Percentiles rank a stretch among this genome's conserved stretches.
phyloP scores from a whole-genome alignment of 2,888 invertebrate genomes.

The Agrotis puta region DNA sequence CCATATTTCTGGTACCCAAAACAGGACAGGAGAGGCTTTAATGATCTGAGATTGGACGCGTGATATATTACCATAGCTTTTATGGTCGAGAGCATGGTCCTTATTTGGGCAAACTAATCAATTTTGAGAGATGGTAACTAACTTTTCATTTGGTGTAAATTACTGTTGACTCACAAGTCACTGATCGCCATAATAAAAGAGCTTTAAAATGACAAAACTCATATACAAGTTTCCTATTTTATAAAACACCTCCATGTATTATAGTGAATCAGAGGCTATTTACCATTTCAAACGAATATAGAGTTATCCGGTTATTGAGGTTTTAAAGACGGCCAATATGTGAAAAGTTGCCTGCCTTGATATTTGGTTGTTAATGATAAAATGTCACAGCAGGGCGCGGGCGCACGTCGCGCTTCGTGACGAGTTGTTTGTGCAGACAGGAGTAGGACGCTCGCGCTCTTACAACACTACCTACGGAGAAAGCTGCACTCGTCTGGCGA shows the following conservation, averaged over 20 bases:
- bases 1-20: constrained; percentile 33
- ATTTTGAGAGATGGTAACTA: constrained; percentile 41
- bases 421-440: constrained; percentile 57
- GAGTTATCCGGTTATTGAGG: constrained; percentile 72
- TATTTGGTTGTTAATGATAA: constrained; percentile 82
- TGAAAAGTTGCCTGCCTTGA: constrained; percentile 84
- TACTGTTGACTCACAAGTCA: constrained; percentile 68
- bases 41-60: constrained; percentile 42
- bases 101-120: constrained; percentile 54
- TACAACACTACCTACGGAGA: constrained; percentile 86
- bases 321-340: constrained; percentile 70
- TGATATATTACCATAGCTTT: constrained; percentile 51
- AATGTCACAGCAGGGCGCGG: constrained; percentile 76
- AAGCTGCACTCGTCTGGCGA: constrained; percentile 87
- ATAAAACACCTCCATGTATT: constrained; percentile 78
- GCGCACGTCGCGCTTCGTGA: constrained; percentile 42
- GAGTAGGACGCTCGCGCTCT: constrained; percentile 67
- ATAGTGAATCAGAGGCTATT: constrained; percentile 81
- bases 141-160: constrained; percentile 52
- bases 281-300: constrained; percentile 75
- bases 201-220: constrained; percentile 67
- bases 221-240: constrained; percentile 86
- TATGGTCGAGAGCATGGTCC: constrained; percentile 53
- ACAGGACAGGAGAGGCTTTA: constrained; percentile 29
- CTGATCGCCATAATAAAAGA: constrained; percentile 60